Conservation (phyloP, 2,797 vertebrate species). For the Gymnodraco acuticeps region DNA sequence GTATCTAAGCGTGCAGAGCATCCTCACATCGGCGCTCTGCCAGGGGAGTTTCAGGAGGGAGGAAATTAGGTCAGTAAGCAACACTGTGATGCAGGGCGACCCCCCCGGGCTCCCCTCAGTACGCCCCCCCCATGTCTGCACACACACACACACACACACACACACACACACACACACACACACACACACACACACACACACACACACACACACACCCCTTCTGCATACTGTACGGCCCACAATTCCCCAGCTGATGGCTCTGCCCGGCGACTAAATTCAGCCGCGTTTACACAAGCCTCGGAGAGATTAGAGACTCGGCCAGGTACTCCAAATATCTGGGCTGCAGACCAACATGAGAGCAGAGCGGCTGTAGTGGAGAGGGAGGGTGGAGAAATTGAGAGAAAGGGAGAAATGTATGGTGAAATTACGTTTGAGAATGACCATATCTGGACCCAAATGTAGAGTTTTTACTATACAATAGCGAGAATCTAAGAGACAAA, state of each 20-base stretch:
- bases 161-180: background rate
- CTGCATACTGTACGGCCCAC: conserved; percentile 37
- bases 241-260: conserved; percentile 60
- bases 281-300: conserved; percentile 44
- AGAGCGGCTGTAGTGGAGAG: conserved; percentile 1
- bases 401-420: too few relatives aligned
- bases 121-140: too few relatives aligned
- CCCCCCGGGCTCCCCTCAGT: conserved; percentile 59
- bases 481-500: too few relatives aligned
- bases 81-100: conserved; percentile 58
- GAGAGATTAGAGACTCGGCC: conserved; percentile 11
- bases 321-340: conserved; percentile 40
- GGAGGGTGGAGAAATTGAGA: too few relatives aligned
- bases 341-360: conserved; percentile 16
- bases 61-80: conserved; percentile 75
- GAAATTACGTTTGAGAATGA: too few relatives aligned
- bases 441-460: too few relatives aligned
- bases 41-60: conserved; percentile 45
- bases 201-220: conserved; percentile 15
- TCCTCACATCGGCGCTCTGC: conserved; percentile 32
- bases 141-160: background rate
- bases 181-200: background rate
- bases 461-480: too few relatives aligned
- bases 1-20: conserved; percentile 4
- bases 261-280: conserved; percentile 35